Evolutionary conservation across 2,888 invertebrate genomes (phyloP).

Genomic region (Cyaniris semiargus): DNA sequence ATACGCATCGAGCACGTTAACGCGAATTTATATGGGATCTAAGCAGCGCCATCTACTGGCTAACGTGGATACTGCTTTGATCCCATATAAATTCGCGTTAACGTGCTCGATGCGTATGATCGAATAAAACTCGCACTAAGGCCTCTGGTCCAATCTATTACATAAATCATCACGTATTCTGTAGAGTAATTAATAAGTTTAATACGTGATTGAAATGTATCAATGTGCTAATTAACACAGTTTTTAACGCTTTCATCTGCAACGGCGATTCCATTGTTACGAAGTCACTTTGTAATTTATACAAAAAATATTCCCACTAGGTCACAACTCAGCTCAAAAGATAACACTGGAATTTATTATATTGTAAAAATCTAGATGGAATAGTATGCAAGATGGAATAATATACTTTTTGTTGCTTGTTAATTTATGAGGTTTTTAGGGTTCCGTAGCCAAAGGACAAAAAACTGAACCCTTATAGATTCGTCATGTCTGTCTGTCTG

Average conservation of each 20-base stretch:
- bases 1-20: too few species aligned
- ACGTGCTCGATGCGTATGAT: too few species aligned
- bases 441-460: too few species aligned
- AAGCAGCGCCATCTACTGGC: too few species aligned
- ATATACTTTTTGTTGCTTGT: background rate
- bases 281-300: constrained; percentile 11
- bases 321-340: constrained; percentile 10
- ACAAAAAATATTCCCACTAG: constrained; percentile 15
- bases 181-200: background rate
- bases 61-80: too few species aligned
- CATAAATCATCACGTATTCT: background rate
- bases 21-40: too few species aligned
- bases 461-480: too few species aligned
- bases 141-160: background rate
- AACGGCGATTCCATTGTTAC: background rate
- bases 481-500: too few species aligned
- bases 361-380: constrained; percentile 1
- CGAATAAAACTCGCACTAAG: too few species aligned
- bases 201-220: background rate
- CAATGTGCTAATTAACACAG: background rate
- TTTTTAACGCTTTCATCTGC: constrained; percentile 16
- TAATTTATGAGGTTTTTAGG: background rate
- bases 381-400: background rate
- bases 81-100: too few species aligned
- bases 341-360: background rate